Evolutionary conservation across 1,140 invertebrate species (phyloP), one percentile per base, ranked within the genome.

Genomic region (Drosophila quadrilineata): DNA sequence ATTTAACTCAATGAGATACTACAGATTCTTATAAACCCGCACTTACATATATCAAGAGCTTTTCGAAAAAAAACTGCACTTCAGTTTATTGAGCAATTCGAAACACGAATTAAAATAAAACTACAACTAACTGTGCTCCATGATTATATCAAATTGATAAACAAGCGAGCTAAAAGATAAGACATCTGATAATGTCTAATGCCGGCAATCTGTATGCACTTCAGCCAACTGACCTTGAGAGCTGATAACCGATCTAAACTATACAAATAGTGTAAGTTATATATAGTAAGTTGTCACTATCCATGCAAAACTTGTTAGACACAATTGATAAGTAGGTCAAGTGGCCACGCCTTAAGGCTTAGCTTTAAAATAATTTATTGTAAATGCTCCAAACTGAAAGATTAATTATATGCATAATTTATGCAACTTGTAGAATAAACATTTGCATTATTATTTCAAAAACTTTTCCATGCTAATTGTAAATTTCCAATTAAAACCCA

Each of bases 401-500:
- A n/a, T n/a, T n/a, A n/a, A n/a, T n/a, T n/a, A n/a, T n/a, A n/a
- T n/a, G n/a, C n/a, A n/a, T 10, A 10, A 56, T 33, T 49, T 66
- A 59, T 59, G n/a, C 49, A 50, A 28, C 43, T 5, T 41, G 9
- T 12, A n/a, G n/a, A n/a, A n/a, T n/a, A 29, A 57, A 33, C 16
- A 26, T 19, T 3, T 16, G 35, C n/a, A 24, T 36, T 14, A 19
- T 14, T 6, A 50, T 21, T 16, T 31, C 22, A 17, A 48, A 49
- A 80, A 84, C 16, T 19, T 62, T 79, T 60, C 49, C 62, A 62
- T 46, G 31, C 10, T 16, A 10, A 17, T 28, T 38, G 48, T 67
- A 53, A 40, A 60, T 76, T 65, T 69, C 60, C 75, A 75, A 70
- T 56, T 62, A 45, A 35, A 24, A 67, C 29, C 10, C 52, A 46